phyloP scores from a whole-genome alignment of 1,140 invertebrate genomes.

The Oryzaephilus surinamensis region DNA sequence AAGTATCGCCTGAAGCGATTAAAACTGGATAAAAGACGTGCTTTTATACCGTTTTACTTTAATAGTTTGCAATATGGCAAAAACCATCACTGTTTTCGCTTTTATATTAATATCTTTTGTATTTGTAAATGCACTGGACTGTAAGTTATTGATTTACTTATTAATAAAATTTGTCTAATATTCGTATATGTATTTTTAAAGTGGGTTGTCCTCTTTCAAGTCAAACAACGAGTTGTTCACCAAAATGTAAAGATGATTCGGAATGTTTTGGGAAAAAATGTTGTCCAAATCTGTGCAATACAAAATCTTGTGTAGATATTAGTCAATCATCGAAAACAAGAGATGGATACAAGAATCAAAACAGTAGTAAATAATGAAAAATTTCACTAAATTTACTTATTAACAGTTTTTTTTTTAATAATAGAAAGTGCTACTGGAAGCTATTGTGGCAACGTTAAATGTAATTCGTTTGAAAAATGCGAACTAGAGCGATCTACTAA shows the following conservation, averaged over 20 bases:
- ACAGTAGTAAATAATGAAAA: conserved; percentile 12
- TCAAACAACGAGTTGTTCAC: conserved; percentile 50
- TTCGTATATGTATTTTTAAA: conserved; percentile 24
- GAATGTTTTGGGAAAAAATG: conserved; percentile 52
- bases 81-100: too few relatives aligned
- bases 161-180: conserved; percentile 1
- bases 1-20: too few relatives aligned
- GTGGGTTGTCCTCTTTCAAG: conserved; percentile 53
- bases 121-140: too few relatives aligned
- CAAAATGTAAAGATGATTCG: conserved; percentile 52
- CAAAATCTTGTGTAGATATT: conserved; percentile 45
- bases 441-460: conserved; percentile 58
- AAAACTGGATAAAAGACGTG: too few relatives aligned
- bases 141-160: too few relatives aligned
- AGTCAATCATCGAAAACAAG: conserved; percentile 13
- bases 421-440: conserved; percentile 42
- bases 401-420: conserved; percentile 14
- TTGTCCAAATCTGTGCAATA: conserved; percentile 57
- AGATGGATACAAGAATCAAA: conserved; percentile 19
- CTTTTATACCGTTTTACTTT: too few relatives aligned
- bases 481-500: conserved; percentile 51
- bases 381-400: conserved; percentile 1
- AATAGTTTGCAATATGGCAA: too few relatives aligned
- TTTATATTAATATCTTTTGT: too few relatives aligned
- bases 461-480: conserved; percentile 54